Conservation (phyloP, 2,113 vertebrate species). For the Crocuta crocuta region DNA sequence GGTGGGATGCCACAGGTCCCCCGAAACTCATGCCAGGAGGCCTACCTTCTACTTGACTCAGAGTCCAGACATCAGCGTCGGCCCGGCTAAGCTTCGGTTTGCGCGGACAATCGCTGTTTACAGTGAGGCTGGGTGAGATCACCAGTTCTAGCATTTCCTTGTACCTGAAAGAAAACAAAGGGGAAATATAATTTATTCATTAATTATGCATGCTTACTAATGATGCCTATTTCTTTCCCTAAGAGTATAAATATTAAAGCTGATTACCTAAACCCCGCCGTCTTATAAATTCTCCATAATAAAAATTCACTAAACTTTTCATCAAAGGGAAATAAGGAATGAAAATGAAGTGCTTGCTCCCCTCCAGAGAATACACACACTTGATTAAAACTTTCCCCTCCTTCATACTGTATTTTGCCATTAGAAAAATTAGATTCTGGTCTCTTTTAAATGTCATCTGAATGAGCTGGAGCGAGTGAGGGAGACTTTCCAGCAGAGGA, state of each 20-base stretch:
- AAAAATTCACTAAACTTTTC: slow-evolving; percentile 86
- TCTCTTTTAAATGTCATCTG: slow-evolving; percentile 39
- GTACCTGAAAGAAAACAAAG: slow-evolving; percentile 89
- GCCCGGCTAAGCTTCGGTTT: slow-evolving; percentile 83
- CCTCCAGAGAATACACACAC: slow-evolving; percentile 83
- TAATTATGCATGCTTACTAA: slow-evolving; percentile 87
- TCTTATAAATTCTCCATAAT: slow-evolving; percentile 88
- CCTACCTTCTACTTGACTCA: slow-evolving; percentile 90
- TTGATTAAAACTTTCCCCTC: slow-evolving; percentile 77
- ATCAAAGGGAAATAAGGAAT: slow-evolving; percentile 86
- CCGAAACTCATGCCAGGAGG: background rate
- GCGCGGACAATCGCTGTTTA: slow-evolving; percentile 85
- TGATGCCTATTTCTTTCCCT: slow-evolving; percentile 83
- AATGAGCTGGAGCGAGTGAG: background rate
- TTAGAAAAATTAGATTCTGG: slow-evolving; percentile 65
- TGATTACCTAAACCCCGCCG: slow-evolving; percentile 86
- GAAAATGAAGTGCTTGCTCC: slow-evolving; percentile 82
- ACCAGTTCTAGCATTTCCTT: slow-evolving; percentile 93
- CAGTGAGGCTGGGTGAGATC: slow-evolving; percentile 90
- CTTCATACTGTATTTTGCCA: slow-evolving; percentile 75
- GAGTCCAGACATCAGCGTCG: slow-evolving; percentile 80
- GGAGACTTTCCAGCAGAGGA: background rate
- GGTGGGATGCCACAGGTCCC: background rate
- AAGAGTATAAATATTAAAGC: slow-evolving; percentile 89
- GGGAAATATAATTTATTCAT: slow-evolving; percentile 86